A percentile compares a stretch with the other conserved stretches of the same genome.
phyloP scores from a whole-genome alignment of 2,888 invertebrate species.

The Cremastinae sp. region DNA sequence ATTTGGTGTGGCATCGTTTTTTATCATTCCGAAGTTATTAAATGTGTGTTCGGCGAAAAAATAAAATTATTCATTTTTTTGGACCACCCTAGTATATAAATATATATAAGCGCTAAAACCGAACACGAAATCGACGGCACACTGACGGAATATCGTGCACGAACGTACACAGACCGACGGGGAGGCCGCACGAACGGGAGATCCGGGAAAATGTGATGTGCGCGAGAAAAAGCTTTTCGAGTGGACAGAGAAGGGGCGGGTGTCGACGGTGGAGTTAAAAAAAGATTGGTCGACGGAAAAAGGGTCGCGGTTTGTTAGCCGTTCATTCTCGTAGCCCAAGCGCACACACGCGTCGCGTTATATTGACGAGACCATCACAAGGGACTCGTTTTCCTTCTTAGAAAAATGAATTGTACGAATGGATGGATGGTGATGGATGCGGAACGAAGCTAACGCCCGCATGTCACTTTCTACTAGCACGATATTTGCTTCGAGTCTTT shows the following conservation, averaged over 20 bases:
- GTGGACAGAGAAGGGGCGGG: constrained; percentile 43
- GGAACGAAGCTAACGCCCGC: no score
- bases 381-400: constrained; percentile 43
- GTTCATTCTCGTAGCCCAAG: constrained; percentile 39
- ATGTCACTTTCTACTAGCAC: no score
- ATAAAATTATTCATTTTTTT: no score
- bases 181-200: constrained; percentile 41
- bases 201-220: constrained; percentile 44
- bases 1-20: no score
- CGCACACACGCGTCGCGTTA: no score
- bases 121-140: no score
- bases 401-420: constrained; percentile 29
- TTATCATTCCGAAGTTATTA: no score
- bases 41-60: no score
- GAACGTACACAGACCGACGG: constrained; percentile 41
- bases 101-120: not conserved
- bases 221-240: constrained; percentile 33
- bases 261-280: constrained; percentile 36
- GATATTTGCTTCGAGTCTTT: no score
- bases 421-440: not conserved
- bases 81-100: no score
- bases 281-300: constrained; percentile 38
- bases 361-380: constrained; percentile 34
- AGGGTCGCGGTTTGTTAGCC: constrained; percentile 59
- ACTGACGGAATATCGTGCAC: constrained; percentile 10